Evolutionary conservation across 2,888 invertebrate genomes (phyloP).

Genomic region (Epirrhoe alternata): DNA sequence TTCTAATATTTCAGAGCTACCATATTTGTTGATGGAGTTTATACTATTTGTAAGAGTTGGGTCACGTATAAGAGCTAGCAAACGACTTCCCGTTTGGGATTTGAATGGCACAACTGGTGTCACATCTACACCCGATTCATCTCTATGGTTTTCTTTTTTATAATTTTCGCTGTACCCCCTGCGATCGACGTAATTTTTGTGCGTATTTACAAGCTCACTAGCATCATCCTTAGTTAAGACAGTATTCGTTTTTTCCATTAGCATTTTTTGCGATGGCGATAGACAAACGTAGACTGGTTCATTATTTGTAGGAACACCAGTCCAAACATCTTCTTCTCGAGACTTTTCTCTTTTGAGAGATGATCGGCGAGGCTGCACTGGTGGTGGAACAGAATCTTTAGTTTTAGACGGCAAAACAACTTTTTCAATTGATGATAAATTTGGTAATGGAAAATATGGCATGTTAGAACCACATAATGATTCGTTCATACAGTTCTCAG

Average conservation of each 20-base stretch:
- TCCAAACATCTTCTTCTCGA: constrained; percentile 80
- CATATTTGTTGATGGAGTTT: constrained; percentile 55
- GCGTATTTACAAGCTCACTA: constrained; percentile 88
- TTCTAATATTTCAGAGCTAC: constrained; percentile 53
- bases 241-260: constrained; percentile 83
- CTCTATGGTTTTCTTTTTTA: constrained; percentile 47
- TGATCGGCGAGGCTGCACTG: constrained; percentile 73
- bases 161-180: constrained; percentile 79
- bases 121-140: constrained; percentile 44
- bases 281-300: constrained; percentile 88
- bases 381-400: constrained; percentile 66
- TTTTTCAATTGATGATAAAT: constrained; percentile 75
- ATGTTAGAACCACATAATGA: constrained; percentile 53
- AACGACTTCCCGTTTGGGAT: constrained; percentile 84
- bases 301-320: constrained; percentile 85
- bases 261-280: constrained; percentile 89
- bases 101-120: constrained; percentile 69
- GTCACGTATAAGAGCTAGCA: constrained; percentile 87
- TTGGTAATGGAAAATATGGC: constrained; percentile 78
- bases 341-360: constrained; percentile 67
- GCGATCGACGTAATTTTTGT: constrained; percentile 88
- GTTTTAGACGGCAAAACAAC: constrained; percentile 61
- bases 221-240: constrained; percentile 81
- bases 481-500: constrained; percentile 36
- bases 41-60: constrained; percentile 69